Base-by-base conservation (phyloP, 2,888 invertebrate genomes). In the Venustoraphidia nigricollis region DNA sequence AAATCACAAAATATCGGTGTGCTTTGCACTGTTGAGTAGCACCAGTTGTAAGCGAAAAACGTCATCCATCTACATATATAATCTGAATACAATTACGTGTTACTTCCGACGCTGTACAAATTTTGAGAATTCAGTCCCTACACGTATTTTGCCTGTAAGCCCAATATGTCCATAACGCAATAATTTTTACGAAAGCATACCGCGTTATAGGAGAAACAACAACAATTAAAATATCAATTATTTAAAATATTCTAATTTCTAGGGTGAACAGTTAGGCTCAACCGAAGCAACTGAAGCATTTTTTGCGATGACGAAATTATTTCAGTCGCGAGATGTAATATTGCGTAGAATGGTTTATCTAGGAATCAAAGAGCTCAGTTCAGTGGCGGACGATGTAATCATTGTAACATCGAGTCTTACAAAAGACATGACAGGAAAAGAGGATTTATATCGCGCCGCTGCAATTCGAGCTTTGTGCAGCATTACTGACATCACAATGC, bases 221-320 rank as follows among this genome's bases (percentile, higher is more conserved):
- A 4, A 27, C 27, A 27, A 3, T 27, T 27, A 27, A 27, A 27
- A 27, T 6, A 6, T 27, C 27, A 27, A 5, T 27, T 3, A 27
- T 3, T 27, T 27, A 27, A 27, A 27, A 27, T 27, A 9, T 51
- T 51, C 9, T 34, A 37, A 41, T 47, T 54, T 55, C 14, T 55
- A 81, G 75, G 95, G 95, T 1, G 96, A 97, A 64, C 78, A 83
- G 58, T 74, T 98, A 51, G 90, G 87, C 9, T 83, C 88, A 0
- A 89, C 88, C 42, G 98, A 99, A 67, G 98, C 98, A 0, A 99
- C 98, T 1, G 97, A 97, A 61, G 88, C 90, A 8, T 99, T 99
- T 68, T 99, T 99, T 71, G 97, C 98, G 2, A 96, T 97, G 77
- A 99, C 98, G 0, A 98, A 98, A 67, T 72, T 99, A 42, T 99